phyloP scores from a whole-genome alignment of 1,140 invertebrate genomes.

The Epicauta chinensis region DNA sequence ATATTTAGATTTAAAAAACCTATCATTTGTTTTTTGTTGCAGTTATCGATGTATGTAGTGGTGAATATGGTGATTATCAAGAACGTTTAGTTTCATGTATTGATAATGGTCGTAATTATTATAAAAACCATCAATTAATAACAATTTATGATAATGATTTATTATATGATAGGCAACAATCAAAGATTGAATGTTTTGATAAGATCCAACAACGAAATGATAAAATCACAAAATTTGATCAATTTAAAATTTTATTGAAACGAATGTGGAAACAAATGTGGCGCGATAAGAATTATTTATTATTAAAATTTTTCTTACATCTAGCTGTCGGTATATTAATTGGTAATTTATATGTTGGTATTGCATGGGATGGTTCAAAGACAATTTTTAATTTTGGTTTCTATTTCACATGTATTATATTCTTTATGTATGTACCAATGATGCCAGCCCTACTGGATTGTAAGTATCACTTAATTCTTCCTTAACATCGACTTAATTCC shows the following conservation, averaged over 20 bases:
- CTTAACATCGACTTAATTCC: too few relatives aligned
- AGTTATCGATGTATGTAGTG: constrained; percentile 73
- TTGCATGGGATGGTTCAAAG: constrained; percentile 72
- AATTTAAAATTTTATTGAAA: constrained; percentile 58
- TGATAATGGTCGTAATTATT: constrained; percentile 49
- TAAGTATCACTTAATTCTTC: too few relatives aligned
- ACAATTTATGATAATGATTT: constrained; percentile 2
- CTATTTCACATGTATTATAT: constrained; percentile 68
- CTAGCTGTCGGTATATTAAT: constrained; percentile 63
- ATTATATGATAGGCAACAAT: neutral
- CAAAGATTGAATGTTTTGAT: neutral
- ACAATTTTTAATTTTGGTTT: constrained; percentile 78
- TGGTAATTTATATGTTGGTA: constrained; percentile 60
- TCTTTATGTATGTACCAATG: constrained; percentile 73
- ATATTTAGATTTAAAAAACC: too few relatives aligned
- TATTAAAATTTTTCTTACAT: constrained; percentile 60
- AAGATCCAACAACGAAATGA: too few relatives aligned
- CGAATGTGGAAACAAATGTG: constrained; percentile 66
- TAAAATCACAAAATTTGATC: constrained; percentile 30
- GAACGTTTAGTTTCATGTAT: constrained; percentile 48
- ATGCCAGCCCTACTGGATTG: constrained; percentile 69
- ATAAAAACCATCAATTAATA: constrained; percentile 2
- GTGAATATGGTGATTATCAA: constrained; percentile 63
- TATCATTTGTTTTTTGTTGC: constrained; percentile 37
- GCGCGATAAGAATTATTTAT: constrained; percentile 67